A percentile compares a stretch with the other conserved stretches of the same genome.
Conservation (phyloP, 2,888 invertebrate species). For the Notodonta dromedarius region DNA sequence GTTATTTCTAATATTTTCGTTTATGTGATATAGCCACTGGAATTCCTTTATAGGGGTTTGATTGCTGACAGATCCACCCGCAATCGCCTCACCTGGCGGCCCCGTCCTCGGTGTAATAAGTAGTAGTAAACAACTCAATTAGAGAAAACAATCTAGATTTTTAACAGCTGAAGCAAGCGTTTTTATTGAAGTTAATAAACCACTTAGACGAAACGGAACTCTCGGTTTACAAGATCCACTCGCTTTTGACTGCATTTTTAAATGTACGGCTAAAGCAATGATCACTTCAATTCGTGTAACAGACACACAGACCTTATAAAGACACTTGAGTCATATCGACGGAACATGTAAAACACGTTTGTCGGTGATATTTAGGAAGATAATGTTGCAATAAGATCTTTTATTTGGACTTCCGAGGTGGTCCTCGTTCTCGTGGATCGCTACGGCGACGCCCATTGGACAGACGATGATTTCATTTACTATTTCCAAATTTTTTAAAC, state of each 20-base stretch:
- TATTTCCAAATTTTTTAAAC: conserved; percentile 33
- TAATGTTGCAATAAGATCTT: conserved; percentile 1
- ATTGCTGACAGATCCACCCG: too few relatives aligned
- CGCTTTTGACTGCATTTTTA: neutral
- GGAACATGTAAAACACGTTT: conserved; percentile 12
- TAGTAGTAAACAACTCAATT: too few relatives aligned
- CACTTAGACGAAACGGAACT: neutral
- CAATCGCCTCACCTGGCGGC: too few relatives aligned
- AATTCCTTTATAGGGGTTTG: too few relatives aligned
- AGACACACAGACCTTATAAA: conserved; percentile 23
- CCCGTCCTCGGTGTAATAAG: too few relatives aligned
- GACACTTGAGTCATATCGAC: conserved; percentile 16
- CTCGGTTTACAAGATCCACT: neutral
- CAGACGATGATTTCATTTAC: conserved; percentile 37
- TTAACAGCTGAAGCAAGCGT: neutral
- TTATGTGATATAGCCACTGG: too few relatives aligned
- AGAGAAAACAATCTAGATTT: neutral
- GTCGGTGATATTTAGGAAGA: conserved; percentile 15
- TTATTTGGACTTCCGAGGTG: neutral
- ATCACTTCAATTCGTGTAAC: conserved; percentile 6
- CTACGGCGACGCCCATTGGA: conserved; percentile 7
- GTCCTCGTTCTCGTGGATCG: neutral
- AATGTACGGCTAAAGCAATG: conserved; percentile 3
- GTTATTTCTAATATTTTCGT: too few relatives aligned
- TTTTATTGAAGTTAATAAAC: neutral